Evolutionary conservation across 1,140 invertebrate species (phyloP).

Genomic region (Platorchestia sp.): DNA sequence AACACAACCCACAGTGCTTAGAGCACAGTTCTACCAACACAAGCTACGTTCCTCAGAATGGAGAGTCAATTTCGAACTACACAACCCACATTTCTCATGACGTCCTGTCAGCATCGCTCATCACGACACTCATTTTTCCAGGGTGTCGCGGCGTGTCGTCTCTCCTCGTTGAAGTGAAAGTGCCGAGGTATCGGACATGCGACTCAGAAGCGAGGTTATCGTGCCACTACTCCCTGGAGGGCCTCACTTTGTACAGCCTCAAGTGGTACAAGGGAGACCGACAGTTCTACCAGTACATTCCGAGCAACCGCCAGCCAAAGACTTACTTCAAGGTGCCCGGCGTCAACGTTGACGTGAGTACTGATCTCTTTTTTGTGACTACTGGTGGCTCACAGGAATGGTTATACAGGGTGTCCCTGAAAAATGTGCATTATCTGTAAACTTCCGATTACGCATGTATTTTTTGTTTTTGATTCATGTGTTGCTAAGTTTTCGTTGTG

Average conservation of each 20-base stretch:
- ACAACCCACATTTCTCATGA: background rate
- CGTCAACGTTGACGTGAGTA: conserved; percentile 70
- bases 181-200: conserved; percentile 61
- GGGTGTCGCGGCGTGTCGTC: background rate
- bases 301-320: conserved; percentile 72
- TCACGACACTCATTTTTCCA: background rate
- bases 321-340: conserved; percentile 69
- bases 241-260: conserved; percentile 81
- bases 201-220: conserved; percentile 58
- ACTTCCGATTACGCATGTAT: too few relatives aligned
- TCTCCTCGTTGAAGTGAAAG: conserved; percentile 47
- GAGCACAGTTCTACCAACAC: too few relatives aligned
- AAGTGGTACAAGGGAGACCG: conserved; percentile 85
- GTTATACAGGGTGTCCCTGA: too few relatives aligned
- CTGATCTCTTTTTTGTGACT: background rate
- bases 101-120: background rate
- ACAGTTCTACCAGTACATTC: conserved; percentile 76
- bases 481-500: too few relatives aligned
- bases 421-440: too few relatives aligned
- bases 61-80: too few relatives aligned
- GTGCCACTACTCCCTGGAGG: conserved; percentile 82
- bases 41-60: too few relatives aligned
- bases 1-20: background rate
- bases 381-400: background rate
- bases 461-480: too few relatives aligned